Conservation (phyloP, 2,113 vertebrate species). For the Pituophis catenifer region DNA sequence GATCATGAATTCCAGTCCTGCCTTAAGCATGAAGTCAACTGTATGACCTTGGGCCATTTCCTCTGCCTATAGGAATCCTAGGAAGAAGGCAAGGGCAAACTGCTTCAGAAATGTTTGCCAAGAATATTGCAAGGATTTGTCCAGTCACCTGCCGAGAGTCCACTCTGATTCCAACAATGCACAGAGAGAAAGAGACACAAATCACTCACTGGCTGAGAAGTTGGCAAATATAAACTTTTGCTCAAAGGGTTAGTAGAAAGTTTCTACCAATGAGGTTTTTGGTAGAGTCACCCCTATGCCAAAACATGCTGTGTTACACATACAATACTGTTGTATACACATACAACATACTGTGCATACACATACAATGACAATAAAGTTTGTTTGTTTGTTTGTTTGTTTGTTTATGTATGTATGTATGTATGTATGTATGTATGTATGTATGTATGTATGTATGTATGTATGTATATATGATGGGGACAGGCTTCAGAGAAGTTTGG, state of each 20-base stretch:
- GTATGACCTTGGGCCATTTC: background rate
- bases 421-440: too few species aligned
- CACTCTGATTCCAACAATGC: background rate
- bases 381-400: too few species aligned
- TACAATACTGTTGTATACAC: too few species aligned
- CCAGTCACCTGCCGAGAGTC: background rate
- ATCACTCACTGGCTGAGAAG: background rate
- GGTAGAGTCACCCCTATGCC: background rate
- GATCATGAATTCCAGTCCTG: background rate
- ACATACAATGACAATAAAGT: too few species aligned
- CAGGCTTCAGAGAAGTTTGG: background rate
- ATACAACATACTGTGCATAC: too few species aligned
- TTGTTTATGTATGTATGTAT: too few species aligned
- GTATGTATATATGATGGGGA: background rate
- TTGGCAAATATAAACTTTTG: background rate
- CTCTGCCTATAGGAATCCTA: background rate
- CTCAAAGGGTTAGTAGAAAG: background rate
- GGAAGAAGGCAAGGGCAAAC: background rate
- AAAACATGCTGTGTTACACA: background rate
- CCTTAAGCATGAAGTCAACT: background rate
- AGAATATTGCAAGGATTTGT: background rate
- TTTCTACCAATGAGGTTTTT: background rate
- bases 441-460: too few species aligned
- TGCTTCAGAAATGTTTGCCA: background rate
- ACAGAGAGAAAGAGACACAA: background rate